These are phyloP conservation scores for Operophtera brumata DNA, from an alignment of 2,888 invertebrate genomes.

Conservation along the genomic window DNA sequence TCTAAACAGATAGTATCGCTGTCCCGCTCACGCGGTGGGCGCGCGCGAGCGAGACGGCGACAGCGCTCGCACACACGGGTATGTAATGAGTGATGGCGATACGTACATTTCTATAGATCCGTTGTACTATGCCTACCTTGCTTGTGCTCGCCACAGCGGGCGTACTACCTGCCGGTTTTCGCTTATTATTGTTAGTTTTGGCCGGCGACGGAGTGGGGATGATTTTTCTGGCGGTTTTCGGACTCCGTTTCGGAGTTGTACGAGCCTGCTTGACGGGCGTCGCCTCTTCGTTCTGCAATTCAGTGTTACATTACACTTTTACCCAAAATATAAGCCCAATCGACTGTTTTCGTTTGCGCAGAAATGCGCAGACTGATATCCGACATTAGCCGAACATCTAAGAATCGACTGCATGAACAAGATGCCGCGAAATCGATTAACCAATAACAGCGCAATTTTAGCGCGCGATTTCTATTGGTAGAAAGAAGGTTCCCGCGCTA, in stretches of 20 bases:
- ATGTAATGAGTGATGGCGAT: conserved; percentile 73
- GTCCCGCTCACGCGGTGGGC: conserved; percentile 39
- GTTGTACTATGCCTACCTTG: conserved; percentile 82
- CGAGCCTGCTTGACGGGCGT: conserved; percentile 66
- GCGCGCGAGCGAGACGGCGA: conserved; percentile 40
- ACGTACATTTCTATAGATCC: conserved; percentile 82
- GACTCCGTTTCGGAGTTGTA: conserved; percentile 65
- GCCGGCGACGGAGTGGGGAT: conserved; percentile 33
- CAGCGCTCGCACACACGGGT: conserved; percentile 51
- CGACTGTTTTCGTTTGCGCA: too few species aligned
- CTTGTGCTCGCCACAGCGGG: conserved; percentile 68
- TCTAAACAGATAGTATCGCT: conserved; percentile 32
- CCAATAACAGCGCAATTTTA: too few species aligned
- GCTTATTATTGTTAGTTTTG: conserved; percentile 53
- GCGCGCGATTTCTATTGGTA: too few species aligned
- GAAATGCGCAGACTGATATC: too few species aligned
- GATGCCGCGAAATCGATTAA: too few species aligned
- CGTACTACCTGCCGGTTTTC: conserved; percentile 72
- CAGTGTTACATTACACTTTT: neutral
- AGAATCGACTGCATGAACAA: too few species aligned
- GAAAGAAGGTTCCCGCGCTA: too few species aligned
- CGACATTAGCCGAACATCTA: too few species aligned
- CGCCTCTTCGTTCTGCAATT: conserved; percentile 54
- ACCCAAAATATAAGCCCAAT: too few species aligned
- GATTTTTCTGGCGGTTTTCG: conserved; percentile 59